phyloP scores from a whole-genome alignment of 2,888 invertebrate species.

The Eristalis arbustorum region DNA sequence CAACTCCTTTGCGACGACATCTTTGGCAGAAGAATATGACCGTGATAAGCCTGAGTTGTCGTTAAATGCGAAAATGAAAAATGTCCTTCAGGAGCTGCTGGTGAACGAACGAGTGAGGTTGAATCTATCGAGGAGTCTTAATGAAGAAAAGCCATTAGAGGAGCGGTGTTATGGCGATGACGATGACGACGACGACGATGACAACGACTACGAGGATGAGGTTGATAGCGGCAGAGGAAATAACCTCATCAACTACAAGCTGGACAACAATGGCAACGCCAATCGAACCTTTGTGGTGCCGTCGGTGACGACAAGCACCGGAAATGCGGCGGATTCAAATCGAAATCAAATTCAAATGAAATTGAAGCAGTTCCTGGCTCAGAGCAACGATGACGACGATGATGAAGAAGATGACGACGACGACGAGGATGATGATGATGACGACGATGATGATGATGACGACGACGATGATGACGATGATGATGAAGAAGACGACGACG shows the following conservation, averaged over 20 bases:
- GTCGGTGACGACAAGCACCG: not conserved
- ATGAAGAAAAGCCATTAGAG: conserved; percentile 67
- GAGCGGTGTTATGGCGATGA: conserved; percentile 72
- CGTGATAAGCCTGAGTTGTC: conserved; percentile 73
- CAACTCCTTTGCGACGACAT: conserved; percentile 35
- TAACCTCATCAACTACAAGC: conserved; percentile 52
- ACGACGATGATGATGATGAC: conserved; percentile 45
- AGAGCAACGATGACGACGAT: conserved; percentile 42
- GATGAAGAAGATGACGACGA: conserved; percentile 59
- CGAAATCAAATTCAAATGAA: conserved; percentile 67
- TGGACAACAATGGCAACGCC: conserved; percentile 75
- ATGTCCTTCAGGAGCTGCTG: conserved; percentile 79
- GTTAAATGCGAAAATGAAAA: conserved; percentile 81
- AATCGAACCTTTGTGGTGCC: conserved; percentile 75
- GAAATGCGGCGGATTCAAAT: conserved; percentile 47
- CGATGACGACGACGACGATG: conserved; percentile 71
- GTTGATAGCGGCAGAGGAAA: conserved; percentile 15
- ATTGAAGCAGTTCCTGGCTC: conserved; percentile 60
- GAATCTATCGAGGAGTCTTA: conserved; percentile 80
- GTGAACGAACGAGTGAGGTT: conserved; percentile 80
- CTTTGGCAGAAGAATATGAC: conserved; percentile 42
- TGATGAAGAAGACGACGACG: conserved; percentile 74
- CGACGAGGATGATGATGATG: conserved; percentile 37
- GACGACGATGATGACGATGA: conserved; percentile 72
- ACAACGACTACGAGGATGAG: conserved; percentile 58